phyloP scores from a whole-genome alignment of 2,888 invertebrate species.

The Doris montereyensis region DNA sequence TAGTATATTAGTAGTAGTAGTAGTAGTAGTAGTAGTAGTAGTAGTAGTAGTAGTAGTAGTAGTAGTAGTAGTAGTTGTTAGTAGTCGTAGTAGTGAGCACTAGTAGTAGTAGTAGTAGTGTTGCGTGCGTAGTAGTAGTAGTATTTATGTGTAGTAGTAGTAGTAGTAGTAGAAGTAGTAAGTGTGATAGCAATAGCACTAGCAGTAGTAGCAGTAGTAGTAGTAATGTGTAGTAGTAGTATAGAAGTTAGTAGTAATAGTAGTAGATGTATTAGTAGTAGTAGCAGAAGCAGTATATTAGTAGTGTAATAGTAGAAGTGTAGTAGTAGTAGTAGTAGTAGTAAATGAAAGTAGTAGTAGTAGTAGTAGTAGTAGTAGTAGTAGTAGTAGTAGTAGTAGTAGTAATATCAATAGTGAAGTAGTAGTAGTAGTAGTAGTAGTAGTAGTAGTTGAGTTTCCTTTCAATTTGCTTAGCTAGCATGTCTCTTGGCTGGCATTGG shows the following conservation, averaged over 20 bases:
- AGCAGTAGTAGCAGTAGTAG: not conserved
- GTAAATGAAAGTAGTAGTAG: constrained; percentile 3
- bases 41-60: constrained; percentile 11
- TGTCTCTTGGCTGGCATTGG: too few relatives aligned
- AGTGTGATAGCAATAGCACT: too few relatives aligned
- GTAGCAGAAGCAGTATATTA: too few relatives aligned
- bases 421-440: not conserved
- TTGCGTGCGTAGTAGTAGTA: too few relatives aligned
- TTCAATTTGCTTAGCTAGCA: too few relatives aligned
- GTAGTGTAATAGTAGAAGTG: not conserved
- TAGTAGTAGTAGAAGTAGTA: too few relatives aligned
- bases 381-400: not conserved
- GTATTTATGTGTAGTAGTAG: too few relatives aligned
- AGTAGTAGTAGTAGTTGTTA: not conserved
- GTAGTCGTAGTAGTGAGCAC: not conserved
- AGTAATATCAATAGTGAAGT: too few relatives aligned
- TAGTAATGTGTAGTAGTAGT: constrained; percentile 11
- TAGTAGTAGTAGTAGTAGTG: too few relatives aligned
- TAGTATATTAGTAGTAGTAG: constrained; percentile 25
- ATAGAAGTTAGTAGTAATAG: not conserved
- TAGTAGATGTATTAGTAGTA: not conserved
- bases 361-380: not conserved
- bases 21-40: constrained; percentile 26
- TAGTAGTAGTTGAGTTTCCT: too few relatives aligned
- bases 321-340: not conserved